Evolutionary conservation across 2,888 invertebrate species (phyloP).

Genomic region (Lycaena phlaeas): DNA sequence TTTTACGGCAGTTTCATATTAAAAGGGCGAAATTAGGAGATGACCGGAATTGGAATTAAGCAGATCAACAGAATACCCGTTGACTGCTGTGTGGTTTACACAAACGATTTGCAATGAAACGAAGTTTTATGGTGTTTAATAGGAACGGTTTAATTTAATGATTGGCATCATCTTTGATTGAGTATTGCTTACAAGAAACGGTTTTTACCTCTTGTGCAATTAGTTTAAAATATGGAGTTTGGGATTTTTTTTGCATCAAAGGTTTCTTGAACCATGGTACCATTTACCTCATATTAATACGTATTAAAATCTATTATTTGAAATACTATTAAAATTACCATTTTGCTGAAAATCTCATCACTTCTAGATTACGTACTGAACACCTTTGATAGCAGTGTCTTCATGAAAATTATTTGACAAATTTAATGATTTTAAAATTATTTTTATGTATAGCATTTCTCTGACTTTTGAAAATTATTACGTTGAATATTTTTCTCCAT

Average conservation of each 20-base stretch:
- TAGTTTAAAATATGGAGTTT: not conserved
- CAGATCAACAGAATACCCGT: too few relatives aligned
- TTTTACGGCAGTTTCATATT: constrained; percentile 1
- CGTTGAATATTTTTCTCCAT: constrained; percentile 18
- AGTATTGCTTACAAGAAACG: not conserved
- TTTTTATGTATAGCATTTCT: constrained; percentile 12
- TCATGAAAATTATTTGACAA: constrained; percentile 11
- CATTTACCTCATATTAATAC: constrained; percentile 1
- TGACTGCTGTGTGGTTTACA: not conserved
- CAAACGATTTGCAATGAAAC: not conserved
- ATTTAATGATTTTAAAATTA: constrained; percentile 5
- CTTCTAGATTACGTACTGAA: not conserved
- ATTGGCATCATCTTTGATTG: constrained; percentile 2
- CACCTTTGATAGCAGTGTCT: constrained; percentile 11
- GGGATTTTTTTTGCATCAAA: not conserved
- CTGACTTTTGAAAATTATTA: constrained; percentile 14
- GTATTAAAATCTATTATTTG: not conserved
- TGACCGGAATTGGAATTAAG: not conserved
- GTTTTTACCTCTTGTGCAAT: not conserved
- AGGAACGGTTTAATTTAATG: not conserved
- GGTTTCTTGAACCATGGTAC: not conserved
- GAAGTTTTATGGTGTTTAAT: not conserved
- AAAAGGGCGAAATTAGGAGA: not conserved
- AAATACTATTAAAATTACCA: too few relatives aligned
- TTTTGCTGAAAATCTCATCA: not conserved